Evolutionary conservation across 2,113 vertebrate species (phyloP), one percentile per base, ranked within the genome.

Genomic region (Chaetodon trifascialis): DNA sequence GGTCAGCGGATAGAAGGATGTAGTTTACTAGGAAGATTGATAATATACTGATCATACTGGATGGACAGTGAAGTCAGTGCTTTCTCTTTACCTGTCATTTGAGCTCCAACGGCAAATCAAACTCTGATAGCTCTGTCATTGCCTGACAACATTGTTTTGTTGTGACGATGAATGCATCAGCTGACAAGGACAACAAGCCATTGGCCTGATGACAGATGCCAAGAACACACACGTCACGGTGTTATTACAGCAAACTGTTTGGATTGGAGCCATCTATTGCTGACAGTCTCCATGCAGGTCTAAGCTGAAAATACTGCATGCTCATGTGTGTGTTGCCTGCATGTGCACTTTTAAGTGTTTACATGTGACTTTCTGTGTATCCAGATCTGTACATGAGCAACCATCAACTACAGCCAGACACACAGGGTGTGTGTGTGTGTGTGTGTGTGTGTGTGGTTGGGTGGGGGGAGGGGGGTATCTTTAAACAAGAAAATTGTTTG

Each of bases 181-280:
- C 85, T 85, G 84, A 91, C 84, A 88, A 79, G 63, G 56, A 80
- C 85, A 88, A 79, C 78, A 74, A 85, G 19, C 69, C 77, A 16
- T 34, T 51, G 85, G 63, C 80, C 76, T 0, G 72, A 87, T 80
- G 84, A 88, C 89, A 86, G 73, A 73, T 60, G 69, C 46, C 16
- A 7, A 71, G 71, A 49, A 54, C 51, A 60, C 65, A 69, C 82
- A 84, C 11, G 52, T 65, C 80, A 47, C 55, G 3, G 16, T 90
- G 85, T 92, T 91, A 86, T 86, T 73, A 90, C 83, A 86, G 83
- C 80, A 88, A 90, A 90, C 86, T 68, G 80, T 86, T 82, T 73
- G 63, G 58, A 51, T 71, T 73, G 17, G 74, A 74, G 78, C 23
- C 36, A 2, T 80, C 69, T 17, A 62, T 52, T 12, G 51, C 10